phyloP scores from a whole-genome alignment of 2,113 vertebrate genomes.

The Megatriorchis doriae region DNA sequence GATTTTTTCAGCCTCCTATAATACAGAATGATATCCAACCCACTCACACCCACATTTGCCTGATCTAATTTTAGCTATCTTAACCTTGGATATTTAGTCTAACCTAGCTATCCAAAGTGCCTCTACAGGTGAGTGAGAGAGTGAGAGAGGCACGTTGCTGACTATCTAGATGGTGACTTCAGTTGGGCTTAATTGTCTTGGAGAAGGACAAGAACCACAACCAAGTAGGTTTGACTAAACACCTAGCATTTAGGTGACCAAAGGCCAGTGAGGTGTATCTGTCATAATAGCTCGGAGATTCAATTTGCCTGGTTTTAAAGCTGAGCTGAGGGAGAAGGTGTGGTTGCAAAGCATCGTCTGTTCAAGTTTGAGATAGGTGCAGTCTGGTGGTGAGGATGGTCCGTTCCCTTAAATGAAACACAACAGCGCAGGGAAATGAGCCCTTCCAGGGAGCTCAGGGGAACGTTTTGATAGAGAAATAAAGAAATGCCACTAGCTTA shows the following conservation, averaged over 20 bases:
- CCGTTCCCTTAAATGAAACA: neutral
- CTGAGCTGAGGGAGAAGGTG: neutral
- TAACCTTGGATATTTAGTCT: neutral
- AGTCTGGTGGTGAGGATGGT: accelerated
- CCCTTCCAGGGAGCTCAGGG: neutral
- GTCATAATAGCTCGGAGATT: neutral
- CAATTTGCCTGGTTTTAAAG: neutral
- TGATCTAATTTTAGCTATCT: neutral
- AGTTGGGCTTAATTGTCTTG: neutral
- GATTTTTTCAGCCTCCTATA: neutral
- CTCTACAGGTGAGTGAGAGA: neutral
- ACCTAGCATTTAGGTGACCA: neutral
- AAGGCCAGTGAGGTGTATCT: neutral
- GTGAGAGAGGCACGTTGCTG: neutral
- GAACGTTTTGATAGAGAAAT: neutral
- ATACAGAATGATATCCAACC: neutral
- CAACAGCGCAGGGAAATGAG: neutral
- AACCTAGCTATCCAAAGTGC: neutral
- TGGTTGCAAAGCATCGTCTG: neutral
- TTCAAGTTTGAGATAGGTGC: neutral
- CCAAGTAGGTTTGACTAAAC: neutral
- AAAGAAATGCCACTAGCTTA: neutral
- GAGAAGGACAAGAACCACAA: neutral
- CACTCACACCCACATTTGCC: neutral
- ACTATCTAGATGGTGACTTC: neutral